Evolutionary conservation across 2,797 vertebrate species (phyloP), one percentile per base, ranked within the genome.

Genomic region (Leptoclinus maculatus): DNA sequence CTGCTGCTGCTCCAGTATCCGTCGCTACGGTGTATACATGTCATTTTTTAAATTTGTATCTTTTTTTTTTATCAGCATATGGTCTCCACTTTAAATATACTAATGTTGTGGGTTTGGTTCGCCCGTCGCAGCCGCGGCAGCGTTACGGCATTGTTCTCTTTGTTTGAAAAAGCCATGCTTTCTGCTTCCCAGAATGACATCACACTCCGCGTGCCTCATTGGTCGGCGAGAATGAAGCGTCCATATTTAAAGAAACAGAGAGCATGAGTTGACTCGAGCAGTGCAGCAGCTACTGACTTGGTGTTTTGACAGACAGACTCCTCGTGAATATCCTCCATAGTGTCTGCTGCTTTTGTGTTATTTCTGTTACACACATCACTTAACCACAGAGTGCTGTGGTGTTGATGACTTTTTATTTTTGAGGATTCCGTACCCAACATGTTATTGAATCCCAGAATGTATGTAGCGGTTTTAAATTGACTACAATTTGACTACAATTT

Each of bases 131-230:
- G 81, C 63, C 82, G 84, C 87, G 83, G 72, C 67, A 74, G 74
- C 91, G 62, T 89, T 88, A 85, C 47, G 91, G 95, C 96, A 97
- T 98, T 98, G 97, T 99, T 98, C 97, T 93, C 97, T 99, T 99
- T 98, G 97, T 99, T 98, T 97, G 96, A 96, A 95, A 95, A 95
- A 95, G 95, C 96, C 96, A 96, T 95, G 96, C 97, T 96, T 96
- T 95, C 94, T 93, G 96, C 96, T 95, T 96, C 94, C 91, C 93
- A 93, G 85, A 87, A 96, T 98, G 97, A 98, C 97, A 97, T 98
- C 97, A 98, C 96, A 83, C 93, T 92, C 94, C 78, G 85, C 21
- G 95, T 91, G 76, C 91, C 94, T 93, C 78, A 98, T 98, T 98
- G 97, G 97, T 77, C 83, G 88, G 89, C 75, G 76, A 19, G 80